A percentile compares a stretch with the other conserved stretches of the same genome.
phyloP scores from a whole-genome alignment of 2,888 invertebrate genomes.

The Megalurothrips usitatus region DNA sequence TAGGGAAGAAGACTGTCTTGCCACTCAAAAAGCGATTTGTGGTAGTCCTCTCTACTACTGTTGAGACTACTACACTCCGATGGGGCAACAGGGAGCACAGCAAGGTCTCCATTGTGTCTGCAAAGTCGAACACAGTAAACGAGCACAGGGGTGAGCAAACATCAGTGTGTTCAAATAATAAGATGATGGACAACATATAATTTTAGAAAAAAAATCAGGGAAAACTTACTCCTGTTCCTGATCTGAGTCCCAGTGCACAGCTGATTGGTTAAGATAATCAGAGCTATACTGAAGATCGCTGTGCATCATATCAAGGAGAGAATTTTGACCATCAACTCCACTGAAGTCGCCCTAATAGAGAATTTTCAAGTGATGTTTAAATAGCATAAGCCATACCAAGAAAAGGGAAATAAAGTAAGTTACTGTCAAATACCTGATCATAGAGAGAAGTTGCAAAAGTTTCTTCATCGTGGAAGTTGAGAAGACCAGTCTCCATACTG shows the following conservation, averaged over 20 bases:
- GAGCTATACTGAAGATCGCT: slow-evolving; percentile 38
- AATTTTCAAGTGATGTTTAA: not conserved
- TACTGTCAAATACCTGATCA: slow-evolving; percentile 42
- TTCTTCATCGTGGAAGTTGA: slow-evolving; percentile 51
- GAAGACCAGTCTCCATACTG: slow-evolving; percentile 51
- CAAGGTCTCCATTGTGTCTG: slow-evolving; percentile 48
- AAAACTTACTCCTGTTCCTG: slow-evolving; percentile 44
- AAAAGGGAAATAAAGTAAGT: not conserved
- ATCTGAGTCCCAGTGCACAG: slow-evolving; percentile 44
- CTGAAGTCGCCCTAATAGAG: slow-evolving; percentile 35
- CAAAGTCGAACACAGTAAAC: not conserved
- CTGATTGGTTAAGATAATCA: slow-evolving; percentile 40
- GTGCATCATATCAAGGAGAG: slow-evolving; percentile 41
- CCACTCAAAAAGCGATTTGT: slow-evolving; percentile 51
- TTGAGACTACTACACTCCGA: slow-evolving; percentile 41
- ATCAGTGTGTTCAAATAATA: not conserved
- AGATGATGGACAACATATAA: not conserved
- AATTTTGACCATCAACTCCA: slow-evolving; percentile 37
- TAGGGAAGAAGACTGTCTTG: slow-evolving; percentile 48
- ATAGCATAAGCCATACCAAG: slow-evolving; percentile 20
- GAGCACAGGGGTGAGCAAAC: too few species aligned
- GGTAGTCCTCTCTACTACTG: slow-evolving; percentile 49
- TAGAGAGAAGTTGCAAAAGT: slow-evolving; percentile 47
- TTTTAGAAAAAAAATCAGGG: not conserved
- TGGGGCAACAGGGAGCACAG: slow-evolving; percentile 45